Conservation (phyloP, 2,113 vertebrate species). For the Antidorcas marsupialis region DNA sequence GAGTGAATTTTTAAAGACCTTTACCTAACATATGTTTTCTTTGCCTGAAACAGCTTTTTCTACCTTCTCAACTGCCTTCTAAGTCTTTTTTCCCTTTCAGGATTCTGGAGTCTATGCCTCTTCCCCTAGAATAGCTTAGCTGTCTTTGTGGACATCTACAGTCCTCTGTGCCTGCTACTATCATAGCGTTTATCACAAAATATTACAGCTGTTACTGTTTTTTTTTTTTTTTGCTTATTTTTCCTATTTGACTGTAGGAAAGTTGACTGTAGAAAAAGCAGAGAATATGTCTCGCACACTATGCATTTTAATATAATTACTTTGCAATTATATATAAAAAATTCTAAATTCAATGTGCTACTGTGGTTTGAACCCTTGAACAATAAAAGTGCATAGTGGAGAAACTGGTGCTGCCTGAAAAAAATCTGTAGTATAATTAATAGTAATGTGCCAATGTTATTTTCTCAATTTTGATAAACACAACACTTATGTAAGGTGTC, state of each 20-base stretch:
- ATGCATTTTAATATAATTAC: background rate
- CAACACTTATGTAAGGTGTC: background rate
- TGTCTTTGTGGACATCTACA: background rate
- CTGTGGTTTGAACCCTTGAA: background rate
- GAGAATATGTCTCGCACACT: background rate
- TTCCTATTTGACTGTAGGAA: background rate
- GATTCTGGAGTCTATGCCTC: background rate
- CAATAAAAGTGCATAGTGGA: background rate
- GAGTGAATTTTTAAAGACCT: background rate
- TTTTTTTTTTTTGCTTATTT: background rate
- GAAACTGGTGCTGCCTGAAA: background rate
- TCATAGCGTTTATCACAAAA: background rate
- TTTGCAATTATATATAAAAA: background rate
- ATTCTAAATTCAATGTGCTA: background rate
- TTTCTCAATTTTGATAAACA: background rate
- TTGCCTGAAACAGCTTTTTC: background rate
- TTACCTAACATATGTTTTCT: background rate
- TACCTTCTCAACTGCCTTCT: background rate
- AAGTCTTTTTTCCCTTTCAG: background rate
- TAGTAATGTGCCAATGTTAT: background rate
- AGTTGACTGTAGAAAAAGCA: background rate
- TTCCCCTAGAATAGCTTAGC: background rate
- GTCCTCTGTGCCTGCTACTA: background rate
- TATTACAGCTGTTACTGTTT: accelerated
- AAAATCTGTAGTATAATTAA: background rate